Evolutionary conservation across 2,888 invertebrate species (phyloP), one percentile per base, ranked within the genome.

Genomic region (Petrophora chlorosata): DNA sequence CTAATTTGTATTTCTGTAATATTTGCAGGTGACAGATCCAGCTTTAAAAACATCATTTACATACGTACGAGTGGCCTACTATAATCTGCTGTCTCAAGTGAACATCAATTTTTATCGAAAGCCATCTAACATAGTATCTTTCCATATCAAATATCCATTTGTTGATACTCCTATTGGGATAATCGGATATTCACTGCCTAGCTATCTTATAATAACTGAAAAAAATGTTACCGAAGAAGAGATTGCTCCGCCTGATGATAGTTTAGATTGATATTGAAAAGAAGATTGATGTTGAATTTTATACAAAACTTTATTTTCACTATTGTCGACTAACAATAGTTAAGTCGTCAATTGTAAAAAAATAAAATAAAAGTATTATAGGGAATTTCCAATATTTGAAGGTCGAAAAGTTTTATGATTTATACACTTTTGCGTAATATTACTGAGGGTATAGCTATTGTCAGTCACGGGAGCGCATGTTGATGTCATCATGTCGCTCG

Each of bases 291-390:
- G 45, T 30, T 22, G 54, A 44, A 53, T 59, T 65, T 74, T 76
- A 69, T 72, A 70, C 63, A 78, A 79, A 82, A 63, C 63, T 82
- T 82, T 82, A 84, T 77, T 85, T 79, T 82, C 75, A 78, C 78
- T 82, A 85, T 78, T 79, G 83, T 73, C 84, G 83, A 80, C 77
- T 68, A 84, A 87, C 87, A 85, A 87, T 74, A 85, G 82, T 87
- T 70, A 75, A 60, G 76, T 73, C 85, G 81, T 71, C 85, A 84
- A 84, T 78, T 81, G 78, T 83, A 86, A 84, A 86, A 83, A 78
- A 47, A 47, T 43, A 80, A 80, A 80, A 79, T 76, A 70, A 76
- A 83, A 80, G 78, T 77, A 78, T 76, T 81, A 84, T 75, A 75
- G 74, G 65, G 73, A 85, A 85, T 82, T 87, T 85, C 66, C 73